Evolutionary conservation across 2,113 vertebrate species (phyloP).

Genomic region (Lepus europaeus): DNA sequence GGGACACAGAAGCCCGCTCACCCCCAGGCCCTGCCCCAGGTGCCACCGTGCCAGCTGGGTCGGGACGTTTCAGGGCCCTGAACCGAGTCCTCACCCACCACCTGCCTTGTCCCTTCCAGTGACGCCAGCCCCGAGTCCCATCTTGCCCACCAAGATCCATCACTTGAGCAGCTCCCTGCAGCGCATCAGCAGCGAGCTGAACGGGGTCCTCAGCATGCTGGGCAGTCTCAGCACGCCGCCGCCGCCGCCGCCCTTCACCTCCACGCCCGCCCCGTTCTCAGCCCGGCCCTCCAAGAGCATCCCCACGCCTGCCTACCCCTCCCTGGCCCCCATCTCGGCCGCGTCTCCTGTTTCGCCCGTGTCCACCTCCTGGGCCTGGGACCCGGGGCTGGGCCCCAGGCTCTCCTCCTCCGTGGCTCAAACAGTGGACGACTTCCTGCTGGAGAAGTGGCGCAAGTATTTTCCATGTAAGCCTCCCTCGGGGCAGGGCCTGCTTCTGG

Average conservation of each 20-base stretch:
- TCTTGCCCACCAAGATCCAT: constrained; percentile 88
- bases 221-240: constrained; percentile 84
- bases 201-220: constrained; percentile 88
- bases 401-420: constrained; percentile 45
- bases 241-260: constrained; percentile 44
- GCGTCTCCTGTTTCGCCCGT: neutral
- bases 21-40: neutral
- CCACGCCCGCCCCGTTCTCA: neutral
- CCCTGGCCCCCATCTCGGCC: constrained; percentile 60
- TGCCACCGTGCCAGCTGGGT: neutral
- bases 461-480: constrained; percentile 89
- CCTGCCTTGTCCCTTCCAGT: constrained; percentile 48
- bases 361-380: constrained; percentile 84
- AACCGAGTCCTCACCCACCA: neutral
- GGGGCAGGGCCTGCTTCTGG: neutral
- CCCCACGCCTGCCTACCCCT: neutral
- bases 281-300: neutral
- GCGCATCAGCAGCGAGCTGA: constrained; percentile 92
- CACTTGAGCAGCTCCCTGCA: constrained; percentile 91
- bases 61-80: neutral
- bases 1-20: neutral
- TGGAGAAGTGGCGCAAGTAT: constrained; percentile 91
- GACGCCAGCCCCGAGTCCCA: neutral
- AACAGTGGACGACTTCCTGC: constrained; percentile 86
- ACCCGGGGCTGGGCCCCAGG: neutral